Evolutionary conservation across 1,140 invertebrate genomes (phyloP), one percentile per base, ranked within the genome.

Genomic region (Drosophila rufa): DNA sequence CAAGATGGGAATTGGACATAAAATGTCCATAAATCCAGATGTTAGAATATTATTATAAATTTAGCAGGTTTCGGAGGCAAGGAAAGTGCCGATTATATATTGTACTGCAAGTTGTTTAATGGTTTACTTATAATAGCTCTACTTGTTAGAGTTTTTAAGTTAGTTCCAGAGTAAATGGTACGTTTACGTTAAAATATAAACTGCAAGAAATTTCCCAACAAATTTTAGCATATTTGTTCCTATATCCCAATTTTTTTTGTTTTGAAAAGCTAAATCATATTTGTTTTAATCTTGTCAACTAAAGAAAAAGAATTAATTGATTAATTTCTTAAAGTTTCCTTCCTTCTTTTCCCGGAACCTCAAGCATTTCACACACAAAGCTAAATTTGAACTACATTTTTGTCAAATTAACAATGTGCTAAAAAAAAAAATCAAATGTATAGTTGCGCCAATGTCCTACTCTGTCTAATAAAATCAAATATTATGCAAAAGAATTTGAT

Each of bases 401-500:
- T 43, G 70, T 5, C 68, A 74, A 73, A 51, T 51, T 51, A 73
- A 74, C 68, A 74, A 71, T 73, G 19, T 73, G 38, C 14, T 46
- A 47, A 36, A 30, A 27, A 40, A 27, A 61, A 27, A n/a, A 50
- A 30, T 50, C 47, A 56, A 56, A 56, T 33, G 25, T 46, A 55
- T 75, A 75, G 59, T 75, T 75, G 15, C 25, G 66, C 4, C 50
- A 71, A 68, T 47, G 71, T 9, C 51, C 40, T 55, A 27, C 65
- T 73, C 53, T 51, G 62, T 40, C 82, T 67, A 85, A 85, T 82
- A 85, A 85, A 85, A 86, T 85, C 82, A 86, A 86, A 86, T 86
- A 73, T 89, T 83, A 86, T 86, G 75, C 84, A 78, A 84, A 84
- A 80, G 76, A 80, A 67, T 80, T 58, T 74, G 68, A 75, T 80